Base-by-base conservation (phyloP, 2,797 vertebrate genomes). In the Falco cherrug region DNA sequence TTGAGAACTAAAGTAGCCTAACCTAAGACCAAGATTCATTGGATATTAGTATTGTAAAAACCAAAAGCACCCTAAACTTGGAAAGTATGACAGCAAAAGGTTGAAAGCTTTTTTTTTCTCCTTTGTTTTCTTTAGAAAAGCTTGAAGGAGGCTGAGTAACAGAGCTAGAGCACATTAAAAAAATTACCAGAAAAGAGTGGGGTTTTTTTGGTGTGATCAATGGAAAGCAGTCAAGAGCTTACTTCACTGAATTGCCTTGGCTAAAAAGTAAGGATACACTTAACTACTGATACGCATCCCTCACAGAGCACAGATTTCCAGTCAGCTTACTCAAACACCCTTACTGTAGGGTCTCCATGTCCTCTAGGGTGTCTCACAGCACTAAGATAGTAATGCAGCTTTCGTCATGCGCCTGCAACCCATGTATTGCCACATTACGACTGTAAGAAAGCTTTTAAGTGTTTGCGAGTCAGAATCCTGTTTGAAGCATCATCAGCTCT, bases 301-400 rank as follows among this genome's bases (percentile, higher is more conserved):
- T 16, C 33, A 19, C 1, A 5, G 21, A 33, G 13, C 1, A 1
- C 1, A 1, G 13, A 18, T 56, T 45, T 33, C 48, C 70, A 13
- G 10, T 9, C 31, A 25, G 64, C 31, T 54, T 18, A 9, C 26
- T 33, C 50, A 19, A 26, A 29, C 29, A 18, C 13, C 13, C 53
- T 5, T 2, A 12, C 0, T 13, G 35, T 0, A 28, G 21, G 22
- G 37, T 70, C 35, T 64, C 37, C 21, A 1, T 0, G 0, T 9
- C 21, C 48, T 25, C 56, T 1, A 9, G 1, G 14, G 60, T 14
- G 15, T 6, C 80, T 74, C 4, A 1, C 47, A 51, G 3, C 13
- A 17, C 68, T 14, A 3, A 1, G 3, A 60, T 3, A n/a, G 53
- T 28, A 41, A 71, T 17, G 37, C 61, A 29, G 31, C 61, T 81